These are phyloP conservation scores for Pyrochroa serraticornis DNA, from an alignment of 2,888 invertebrate genomes.

Conservation along the genomic window DNA sequence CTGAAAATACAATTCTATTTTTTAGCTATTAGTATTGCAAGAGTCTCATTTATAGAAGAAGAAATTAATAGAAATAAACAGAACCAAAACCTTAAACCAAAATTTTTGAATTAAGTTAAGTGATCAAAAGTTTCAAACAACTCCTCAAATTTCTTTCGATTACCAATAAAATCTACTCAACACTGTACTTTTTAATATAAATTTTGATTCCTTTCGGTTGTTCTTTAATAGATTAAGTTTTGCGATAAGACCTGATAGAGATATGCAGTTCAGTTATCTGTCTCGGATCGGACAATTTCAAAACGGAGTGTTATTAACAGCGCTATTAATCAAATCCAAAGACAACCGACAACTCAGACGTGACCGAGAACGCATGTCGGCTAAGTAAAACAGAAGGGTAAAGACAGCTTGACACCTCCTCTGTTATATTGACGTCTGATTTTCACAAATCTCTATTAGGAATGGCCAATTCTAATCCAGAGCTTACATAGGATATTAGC, in stretches of 20 bases:
- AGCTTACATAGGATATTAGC: too few species aligned
- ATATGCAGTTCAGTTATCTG: constrained; percentile 42
- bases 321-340: constrained; percentile 55
- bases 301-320: constrained; percentile 49
- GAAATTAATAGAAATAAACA: too few species aligned
- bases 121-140: too few species aligned
- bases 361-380: constrained; percentile 54
- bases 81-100: too few species aligned
- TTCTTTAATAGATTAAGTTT: constrained; percentile 35
- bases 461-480: not conserved
- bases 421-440: constrained; percentile 23
- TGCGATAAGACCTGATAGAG: constrained; percentile 36
- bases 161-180: too few species aligned
- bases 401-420: constrained; percentile 52
- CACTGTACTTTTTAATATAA: too few species aligned
- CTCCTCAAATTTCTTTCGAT: too few species aligned
- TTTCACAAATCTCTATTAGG: constrained; percentile 23
- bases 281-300: constrained; percentile 47
- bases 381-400: constrained; percentile 53
- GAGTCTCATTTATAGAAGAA: too few species aligned
- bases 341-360: constrained; percentile 56
- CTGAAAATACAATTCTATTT: too few species aligned
- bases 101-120: too few species aligned
- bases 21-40: too few species aligned
- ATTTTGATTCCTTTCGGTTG: constrained; percentile 3